Base-by-base conservation (phyloP, 1,140 invertebrate species). In the Phenacoccus solenopsis region DNA sequence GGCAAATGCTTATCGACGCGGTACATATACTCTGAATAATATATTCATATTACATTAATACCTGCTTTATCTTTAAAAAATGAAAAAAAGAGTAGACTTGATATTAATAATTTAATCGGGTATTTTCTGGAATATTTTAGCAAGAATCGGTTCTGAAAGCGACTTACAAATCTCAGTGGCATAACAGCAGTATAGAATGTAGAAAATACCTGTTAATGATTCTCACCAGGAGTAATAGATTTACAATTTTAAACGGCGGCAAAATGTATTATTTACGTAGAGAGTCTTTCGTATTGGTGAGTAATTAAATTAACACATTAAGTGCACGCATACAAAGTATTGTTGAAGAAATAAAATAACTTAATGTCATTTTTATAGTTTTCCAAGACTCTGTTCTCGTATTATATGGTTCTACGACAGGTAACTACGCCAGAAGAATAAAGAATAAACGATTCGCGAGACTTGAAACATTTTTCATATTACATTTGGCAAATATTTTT, bases 1-100 rank as follows among this genome's bases (percentile, higher is more conserved):
- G 69, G 22, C 61, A 72, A 68, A 57, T 70, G 16, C 28, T 72
- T 16, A 70, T 70, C 13, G 32, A 68, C 27, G 22, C 59, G 72
- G 72, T 72, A 49, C 20, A 64, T 68, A 69, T 25, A 4, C 12
- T 49, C 24, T n/a, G 7, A 64, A 12, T 22, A 20, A 22, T n/a
- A 20, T 64, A 24, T 20, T 13, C 12, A 20, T 24, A 12, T n/a
- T n/a, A 13, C 7, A 12, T n/a, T n/a, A n/a, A n/a, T n/a, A n/a
- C n/a, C n/a, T n/a, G n/a, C n/a, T n/a, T n/a, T n/a, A n/a, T n/a
- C n/a, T n/a, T n/a, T n/a, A n/a, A n/a, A n/a, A n/a, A n/a, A n/a
- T n/a, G n/a, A n/a, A n/a, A n/a, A n/a, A n/a, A n/a, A n/a, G n/a
- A n/a, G n/a, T n/a, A n/a, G n/a, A n/a, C n/a, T n/a, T n/a, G n/a